Percentiles rank a stretch among this genome's conserved stretches.
phyloP scores from a whole-genome alignment of 2,888 invertebrate species.

The Ormyrus pomaceus region DNA sequence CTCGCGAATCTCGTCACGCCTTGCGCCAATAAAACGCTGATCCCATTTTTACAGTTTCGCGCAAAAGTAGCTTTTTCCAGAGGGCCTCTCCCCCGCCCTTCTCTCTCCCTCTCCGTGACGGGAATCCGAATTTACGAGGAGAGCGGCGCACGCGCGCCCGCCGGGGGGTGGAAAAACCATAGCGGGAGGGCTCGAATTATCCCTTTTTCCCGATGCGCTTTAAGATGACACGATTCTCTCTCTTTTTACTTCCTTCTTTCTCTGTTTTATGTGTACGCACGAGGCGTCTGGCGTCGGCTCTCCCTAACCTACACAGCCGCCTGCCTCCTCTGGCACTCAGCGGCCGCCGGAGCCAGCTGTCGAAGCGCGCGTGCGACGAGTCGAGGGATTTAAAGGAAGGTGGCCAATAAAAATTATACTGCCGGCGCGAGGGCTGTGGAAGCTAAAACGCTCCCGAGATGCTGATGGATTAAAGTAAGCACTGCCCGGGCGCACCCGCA shows the following conservation, averaged over 20 bases:
- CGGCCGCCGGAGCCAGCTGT: conserved; percentile 42
- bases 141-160: conserved; percentile 22
- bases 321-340: neutral
- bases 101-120: conserved; percentile 45
- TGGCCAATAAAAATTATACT: conserved; percentile 61
- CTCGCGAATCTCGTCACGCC: conserved; percentile 54
- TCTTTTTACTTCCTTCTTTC: conserved; percentile 32
- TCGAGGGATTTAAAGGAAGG: conserved; percentile 56
- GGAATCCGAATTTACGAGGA: conserved; percentile 55
- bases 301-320: neutral
- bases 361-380: neutral
- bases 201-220: conserved; percentile 40
- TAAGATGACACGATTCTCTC: conserved; percentile 29
- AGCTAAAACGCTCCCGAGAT: conserved; percentile 35
- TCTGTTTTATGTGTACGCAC: conserved; percentile 43
- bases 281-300: neutral
- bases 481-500: conserved; percentile 34
- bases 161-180: neutral
- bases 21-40: conserved; percentile 55
- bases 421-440: conserved; percentile 36
- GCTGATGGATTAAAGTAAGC: conserved; percentile 57
- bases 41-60: conserved; percentile 58
- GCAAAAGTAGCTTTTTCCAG: conserved; percentile 45
- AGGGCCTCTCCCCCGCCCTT: neutral
- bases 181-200: conserved; percentile 47